These are phyloP conservation scores for Uria lomvia DNA, from an alignment of 2,113 vertebrate species.

Conservation along the genomic window DNA sequence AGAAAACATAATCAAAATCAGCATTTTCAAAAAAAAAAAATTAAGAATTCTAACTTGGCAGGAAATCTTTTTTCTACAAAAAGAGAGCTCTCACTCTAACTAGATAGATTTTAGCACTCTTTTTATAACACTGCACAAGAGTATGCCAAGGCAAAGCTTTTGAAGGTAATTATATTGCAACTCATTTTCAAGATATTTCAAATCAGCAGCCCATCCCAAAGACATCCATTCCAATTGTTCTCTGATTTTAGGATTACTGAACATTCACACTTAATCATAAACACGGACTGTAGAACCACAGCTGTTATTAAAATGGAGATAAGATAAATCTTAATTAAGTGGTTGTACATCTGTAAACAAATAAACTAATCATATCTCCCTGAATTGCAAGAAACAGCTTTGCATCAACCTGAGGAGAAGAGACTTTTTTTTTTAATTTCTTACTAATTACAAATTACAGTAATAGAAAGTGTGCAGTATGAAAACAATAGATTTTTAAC, in stretches of 20 bases:
- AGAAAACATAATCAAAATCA: neutral
- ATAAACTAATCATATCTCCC: conserved; percentile 27
- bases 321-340: conserved; percentile 60
- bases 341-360: conserved; percentile 40
- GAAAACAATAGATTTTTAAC: neutral
- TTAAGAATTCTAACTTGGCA: neutral
- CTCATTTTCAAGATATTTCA: conserved; percentile 26
- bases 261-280: conserved; percentile 32
- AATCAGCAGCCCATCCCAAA: conserved; percentile 35
- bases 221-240: neutral
- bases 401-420: neutral
- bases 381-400: neutral
- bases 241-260: conserved; percentile 39
- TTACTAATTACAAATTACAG: neutral
- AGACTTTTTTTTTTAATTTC: neutral
- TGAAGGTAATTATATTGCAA: neutral
- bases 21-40: neutral
- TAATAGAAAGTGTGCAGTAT: neutral
- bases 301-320: conserved; percentile 56
- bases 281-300: neutral
- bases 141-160: neutral
- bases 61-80: neutral
- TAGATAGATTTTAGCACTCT: neutral
- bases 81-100: neutral
- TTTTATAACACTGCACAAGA: neutral